Evolutionary conservation across 2,797 vertebrate genomes (phyloP), one percentile per base, ranked within the genome.

Genomic region (Antrozous pallidus): DNA sequence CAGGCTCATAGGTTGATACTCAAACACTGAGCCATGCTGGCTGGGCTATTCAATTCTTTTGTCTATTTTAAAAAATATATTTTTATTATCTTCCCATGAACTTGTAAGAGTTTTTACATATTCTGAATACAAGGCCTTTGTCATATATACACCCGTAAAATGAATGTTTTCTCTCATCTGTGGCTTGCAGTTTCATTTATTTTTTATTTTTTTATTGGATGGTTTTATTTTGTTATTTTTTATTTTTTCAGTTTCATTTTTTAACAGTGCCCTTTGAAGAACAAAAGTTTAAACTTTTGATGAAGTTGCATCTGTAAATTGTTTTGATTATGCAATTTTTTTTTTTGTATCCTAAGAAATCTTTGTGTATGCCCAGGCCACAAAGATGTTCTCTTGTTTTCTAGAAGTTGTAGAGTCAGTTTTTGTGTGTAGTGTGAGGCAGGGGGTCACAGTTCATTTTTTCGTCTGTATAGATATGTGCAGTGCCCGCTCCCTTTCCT

Each of bases 61-160:
- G 73, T 58, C 47, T 40, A 3, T 56, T 56, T 33, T 3, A 3
- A 20, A 51, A 51, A 49, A 49, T 5, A 49, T 20, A 20, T 51
- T 65, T 79, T 42, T 78, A 61, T 84, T 89, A 17, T 73, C 54
- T 89, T 93, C 24, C 80, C 2, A 3, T 67, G 47, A 81, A 90
- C 24, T 61, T 75, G 10, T 90, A 54, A 82, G 69, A 73, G 9
- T 90, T 90, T 92, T 89, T 85, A 89, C 47, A 67, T 91, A 90
- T 58, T 83, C 17, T 91, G 9, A 24, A 42, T 82, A 51, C 4
- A 24, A 67, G n/a, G 24, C 26, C 33, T 88, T 79, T 78, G 45
- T 45, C 38, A 40, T 24, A 69, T 6, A 38, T 33, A 38, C 11
- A 69, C 67, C 11, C 38, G 28, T 14, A 45, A 45, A 47, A 45